Base-by-base conservation (phyloP, 2,113 vertebrate genomes). In the Prochilodus magdalenae region DNA sequence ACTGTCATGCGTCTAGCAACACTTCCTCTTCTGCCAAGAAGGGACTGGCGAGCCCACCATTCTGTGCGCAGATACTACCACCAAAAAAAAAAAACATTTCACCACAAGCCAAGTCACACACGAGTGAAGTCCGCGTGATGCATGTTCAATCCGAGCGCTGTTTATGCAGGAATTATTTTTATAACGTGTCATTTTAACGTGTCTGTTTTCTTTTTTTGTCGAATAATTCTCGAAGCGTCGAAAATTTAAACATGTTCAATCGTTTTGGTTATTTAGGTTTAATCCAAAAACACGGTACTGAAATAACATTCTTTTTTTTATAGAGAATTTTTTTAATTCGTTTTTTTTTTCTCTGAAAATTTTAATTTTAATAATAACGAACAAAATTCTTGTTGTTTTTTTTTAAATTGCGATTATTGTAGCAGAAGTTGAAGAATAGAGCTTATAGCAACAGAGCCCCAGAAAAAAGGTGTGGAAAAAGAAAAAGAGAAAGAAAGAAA, bases 1-100 rank as follows among this genome's bases (percentile, higher is more conserved):
- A 93, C 91, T 92, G 94, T 93, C 92, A 92, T 89, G 87, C 88
- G 90, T 90, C 90, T 91, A 90, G 91, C 93, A 93, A 95, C 93
- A 93, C 93, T 85, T 93, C 84, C 80, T 73, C 63, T 65, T 83
- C 86, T 93, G 94, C 94, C 94, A 95, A 93, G 90, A 91, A 44
- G 40, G 79, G 84, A 79, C 75, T 80, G 86, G 83, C 82, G 73
- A 70, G 77, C 80, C 75, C 82, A 84, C 81, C 82, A 69, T 63
- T 83, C 80, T 79, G 75, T 67, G 33, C 26, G 2, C 70, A 73
- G 63, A 14, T 36, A 27, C 26, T 22, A 53, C 63, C 8, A 7
- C 14, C 0, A 55, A 5, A 55, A 55, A 55, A 55, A 55, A 51
- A 65, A 81, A 57, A 82, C 8, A 12, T 63, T 74, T 27, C 3